Evolutionary conservation across 2,888 invertebrate species (phyloP), one percentile per base, ranked within the genome.

Genomic region (Neoitamus cyanurus): DNA sequence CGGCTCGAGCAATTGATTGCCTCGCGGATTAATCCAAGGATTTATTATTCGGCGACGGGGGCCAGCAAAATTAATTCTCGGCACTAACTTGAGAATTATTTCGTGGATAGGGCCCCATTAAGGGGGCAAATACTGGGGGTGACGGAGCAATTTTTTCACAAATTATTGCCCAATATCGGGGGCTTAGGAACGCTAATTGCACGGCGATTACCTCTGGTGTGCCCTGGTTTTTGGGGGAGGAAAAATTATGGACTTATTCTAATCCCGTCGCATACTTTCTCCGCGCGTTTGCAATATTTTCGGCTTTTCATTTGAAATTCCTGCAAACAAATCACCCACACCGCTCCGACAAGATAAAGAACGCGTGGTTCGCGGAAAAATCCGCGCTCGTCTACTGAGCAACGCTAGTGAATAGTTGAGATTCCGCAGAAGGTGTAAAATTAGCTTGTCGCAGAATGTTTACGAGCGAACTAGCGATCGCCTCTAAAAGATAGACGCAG

Each of bases 1-100:
- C 28, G 9, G 25, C 46, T 42, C 28, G 6, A 6, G 3, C n/a
- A 77, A 48, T 77, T 77, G 77, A 77, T 77, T 46, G 77, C 42
- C 46, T 42, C 77, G 77, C 77, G 77, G 77, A 77, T 77, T 77
- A 77, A 77, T 77, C 15, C 75, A n/a, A 30, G 46, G 77, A 77
- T 77, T 77, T 77, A 20, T 31, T 70, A 20, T 31, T 70, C 31
- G 31, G 70, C 11, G 31, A 28, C 37, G 30, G 46, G 37, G 46
- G 0, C 28, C 42, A 28, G 46, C 7, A 3, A 42, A 77, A 46
- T 77, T 77, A 77, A 77, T 77, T 77, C 77, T 30, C 3, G 2
- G 30, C 46, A n/a, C 15, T 46, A 30, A n/a, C 25, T 77, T n/a
- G 30, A 46, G 77, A 77, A 77, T 77, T 46, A 46, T 77, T 77